A percentile compares a stretch with the other conserved stretches of the same genome.
Conservation (phyloP, 2,113 vertebrate genomes). For the Ctenomys sociabilis region DNA sequence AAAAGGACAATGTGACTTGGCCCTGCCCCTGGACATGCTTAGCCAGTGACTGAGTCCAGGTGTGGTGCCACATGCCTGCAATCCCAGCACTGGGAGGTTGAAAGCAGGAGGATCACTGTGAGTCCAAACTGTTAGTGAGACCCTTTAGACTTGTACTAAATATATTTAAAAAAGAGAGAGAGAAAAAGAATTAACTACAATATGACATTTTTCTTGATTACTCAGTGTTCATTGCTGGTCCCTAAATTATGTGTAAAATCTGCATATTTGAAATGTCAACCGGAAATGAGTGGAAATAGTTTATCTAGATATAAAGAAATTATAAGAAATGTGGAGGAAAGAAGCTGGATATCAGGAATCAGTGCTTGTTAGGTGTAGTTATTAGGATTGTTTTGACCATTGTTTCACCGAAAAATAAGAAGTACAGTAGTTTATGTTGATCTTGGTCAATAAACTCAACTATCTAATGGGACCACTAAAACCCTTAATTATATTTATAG, state of each 20-base stretch:
- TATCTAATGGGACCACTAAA: not conserved
- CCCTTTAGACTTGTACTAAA: no score
- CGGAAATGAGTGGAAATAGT: not conserved
- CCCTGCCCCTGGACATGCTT: no score
- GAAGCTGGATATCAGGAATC: not conserved
- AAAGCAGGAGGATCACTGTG: no score
- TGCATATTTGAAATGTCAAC: not conserved
- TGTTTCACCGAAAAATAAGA: conserved; percentile 11
- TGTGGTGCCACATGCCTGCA: no score
- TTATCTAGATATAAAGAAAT: not conserved
- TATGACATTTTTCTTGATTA: not conserved
- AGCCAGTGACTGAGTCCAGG: no score
- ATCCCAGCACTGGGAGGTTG: no score
- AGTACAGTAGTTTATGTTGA: not conserved
- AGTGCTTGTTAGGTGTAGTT: not conserved
- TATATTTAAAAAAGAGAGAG: no score
- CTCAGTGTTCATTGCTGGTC: not conserved
- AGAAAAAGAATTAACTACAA: no score
- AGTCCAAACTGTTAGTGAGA: no score
- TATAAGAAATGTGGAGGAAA: not conserved
- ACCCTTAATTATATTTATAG: not conserved
- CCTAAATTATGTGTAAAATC: not conserved
- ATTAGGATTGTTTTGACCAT: not conserved
- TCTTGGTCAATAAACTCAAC: not conserved
- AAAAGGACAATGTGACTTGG: not conserved